Evolutionary conservation across 2,113 vertebrate genomes (phyloP).

Genomic region (Climacteris rufus): DNA sequence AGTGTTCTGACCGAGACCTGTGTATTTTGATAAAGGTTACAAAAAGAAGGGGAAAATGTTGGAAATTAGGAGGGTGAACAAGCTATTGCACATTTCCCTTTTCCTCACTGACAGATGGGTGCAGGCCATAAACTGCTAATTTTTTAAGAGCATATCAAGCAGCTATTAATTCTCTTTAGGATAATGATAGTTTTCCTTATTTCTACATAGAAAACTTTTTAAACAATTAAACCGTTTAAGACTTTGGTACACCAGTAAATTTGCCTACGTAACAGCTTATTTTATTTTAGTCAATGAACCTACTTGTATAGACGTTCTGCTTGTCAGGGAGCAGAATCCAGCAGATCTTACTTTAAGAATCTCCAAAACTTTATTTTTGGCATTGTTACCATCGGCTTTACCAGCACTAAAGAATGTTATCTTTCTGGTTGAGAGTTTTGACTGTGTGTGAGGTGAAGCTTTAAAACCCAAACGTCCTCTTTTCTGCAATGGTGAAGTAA

Average conservation of each 20-base stretch:
- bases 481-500: not conserved
- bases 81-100: not conserved
- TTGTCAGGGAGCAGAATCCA: not conserved
- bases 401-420: not conserved
- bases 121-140: not conserved
- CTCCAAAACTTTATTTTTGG: not conserved
- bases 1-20: not conserved
- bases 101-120: not conserved
- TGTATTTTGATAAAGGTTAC: not conserved
- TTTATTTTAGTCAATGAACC: not conserved
- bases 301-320: not conserved
- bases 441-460: not conserved
- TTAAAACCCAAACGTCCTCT: not conserved
- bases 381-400: not conserved
- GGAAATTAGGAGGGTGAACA: not conserved
- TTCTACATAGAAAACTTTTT: not conserved
- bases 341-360: not conserved
- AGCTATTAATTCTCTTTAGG: not conserved
- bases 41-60: not conserved
- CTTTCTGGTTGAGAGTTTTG: not conserved
- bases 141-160: not conserved
- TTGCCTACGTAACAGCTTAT: not conserved
- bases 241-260: not conserved
- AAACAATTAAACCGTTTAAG: not conserved
- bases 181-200: not conserved